These are phyloP conservation scores for Archivesica marissinica DNA, from an alignment of 1,140 invertebrate species.

Conservation along the genomic window DNA sequence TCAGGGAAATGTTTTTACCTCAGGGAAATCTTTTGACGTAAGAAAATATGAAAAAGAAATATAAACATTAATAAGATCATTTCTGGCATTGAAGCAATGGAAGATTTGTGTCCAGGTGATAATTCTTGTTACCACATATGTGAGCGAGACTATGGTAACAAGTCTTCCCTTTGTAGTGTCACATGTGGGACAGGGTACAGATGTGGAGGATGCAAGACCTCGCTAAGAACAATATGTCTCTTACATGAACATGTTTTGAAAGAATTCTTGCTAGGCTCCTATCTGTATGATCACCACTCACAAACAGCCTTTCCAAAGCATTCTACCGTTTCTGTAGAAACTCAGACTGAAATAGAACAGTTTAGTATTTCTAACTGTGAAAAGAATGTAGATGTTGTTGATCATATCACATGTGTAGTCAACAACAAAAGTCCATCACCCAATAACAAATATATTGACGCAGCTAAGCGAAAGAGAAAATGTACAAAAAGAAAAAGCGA, in stretches of 20 bases:
- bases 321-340: not conserved
- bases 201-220: not conserved
- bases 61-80: not conserved
- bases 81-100: not conserved
- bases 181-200: not conserved
- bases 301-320: constrained; percentile 4
- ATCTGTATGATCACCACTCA: constrained; percentile 1
- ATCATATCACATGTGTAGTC: not conserved
- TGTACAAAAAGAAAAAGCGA: not conserved
- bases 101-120: not conserved
- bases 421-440: not conserved
- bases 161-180: not conserved
- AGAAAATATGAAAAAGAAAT: not conserved
- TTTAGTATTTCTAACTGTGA: not conserved
- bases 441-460: not conserved
- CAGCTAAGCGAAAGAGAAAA: not conserved
- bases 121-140: not conserved
- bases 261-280: not conserved
- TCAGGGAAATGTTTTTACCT: not conserved
- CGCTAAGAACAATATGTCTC: not conserved
- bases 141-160: constrained; percentile 7
- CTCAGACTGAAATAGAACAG: not conserved
- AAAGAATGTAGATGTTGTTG: not conserved
- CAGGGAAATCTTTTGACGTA: not conserved
- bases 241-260: constrained; percentile 11